Conservation (phyloP, 2,113 vertebrate species). For the Lasiurus borealis region DNA sequence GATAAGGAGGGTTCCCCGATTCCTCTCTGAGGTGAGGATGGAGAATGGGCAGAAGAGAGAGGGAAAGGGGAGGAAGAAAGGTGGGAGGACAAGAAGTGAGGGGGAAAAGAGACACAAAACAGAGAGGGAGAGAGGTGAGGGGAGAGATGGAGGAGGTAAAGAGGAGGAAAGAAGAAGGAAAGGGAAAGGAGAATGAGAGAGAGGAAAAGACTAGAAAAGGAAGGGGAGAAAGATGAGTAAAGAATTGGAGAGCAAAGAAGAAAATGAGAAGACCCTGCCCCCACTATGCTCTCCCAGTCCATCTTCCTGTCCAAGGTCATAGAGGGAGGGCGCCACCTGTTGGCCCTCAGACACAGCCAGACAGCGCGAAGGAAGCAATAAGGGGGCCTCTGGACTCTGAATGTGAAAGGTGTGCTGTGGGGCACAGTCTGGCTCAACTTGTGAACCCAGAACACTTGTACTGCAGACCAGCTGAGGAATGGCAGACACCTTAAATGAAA, state of each 20-base stretch:
- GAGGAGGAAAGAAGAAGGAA: neutral
- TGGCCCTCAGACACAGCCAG: neutral
- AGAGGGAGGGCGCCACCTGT: neutral
- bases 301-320: neutral
- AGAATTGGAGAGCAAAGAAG: fast-evolving
- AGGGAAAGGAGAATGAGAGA: neutral
- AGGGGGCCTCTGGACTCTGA: neutral
- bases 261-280: neutral
- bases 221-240: neutral
- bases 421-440: neutral
- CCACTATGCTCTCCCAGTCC: fast-evolving
- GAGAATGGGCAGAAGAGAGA: neutral
- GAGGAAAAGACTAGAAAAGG: neutral
- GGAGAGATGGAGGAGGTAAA: no score
- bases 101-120: neutral
- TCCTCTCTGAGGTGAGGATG: neutral
- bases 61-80: neutral
- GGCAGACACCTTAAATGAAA: neutral
- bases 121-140: neutral
- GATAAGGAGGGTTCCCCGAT: fast-evolving
- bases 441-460: neutral
- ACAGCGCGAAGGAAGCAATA: fast-evolving
- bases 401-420: neutral
- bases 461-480: neutral
- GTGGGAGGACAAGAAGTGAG: neutral